Evolutionary conservation across 2,113 vertebrate species (phyloP), one percentile per base, ranked within the genome.

Genomic region (Halcyon malimbica): DNA sequence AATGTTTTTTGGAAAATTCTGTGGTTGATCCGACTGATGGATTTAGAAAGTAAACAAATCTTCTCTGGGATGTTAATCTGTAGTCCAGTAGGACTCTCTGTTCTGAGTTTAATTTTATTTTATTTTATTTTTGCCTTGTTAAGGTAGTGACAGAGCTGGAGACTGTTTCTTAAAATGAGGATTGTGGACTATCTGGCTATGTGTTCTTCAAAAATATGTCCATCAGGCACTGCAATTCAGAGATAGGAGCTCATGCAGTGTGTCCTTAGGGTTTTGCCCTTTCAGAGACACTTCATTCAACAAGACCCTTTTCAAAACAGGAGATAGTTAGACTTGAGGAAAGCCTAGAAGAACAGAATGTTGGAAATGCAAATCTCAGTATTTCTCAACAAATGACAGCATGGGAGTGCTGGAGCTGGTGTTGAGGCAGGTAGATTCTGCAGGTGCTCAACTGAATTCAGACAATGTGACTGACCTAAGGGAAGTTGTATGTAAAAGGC

Each of bases 121-220:
- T 35, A 35, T 35, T 35, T 35, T 35, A 35, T 44, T 79, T 26
- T 59, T 59, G 53, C 13, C 53, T 86, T 62, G 62, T 86, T 50
- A 68, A 48, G 53, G 25, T 48, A 56, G 51, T 18, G 56, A 63
- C 48, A 64, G 81, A 96, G 35, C 80, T 75, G 42, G 70, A 93
- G 33, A 21, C 50, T 60, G 15, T 53, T 70, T 54, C n/a, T 79
- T 75, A 80, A 75, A 21, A 19, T 42, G 76, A 94, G 78, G 50
- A 79, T 14, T 39, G n/a, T 41, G 59, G 19, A 21, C 85, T 44
- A 44, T 73, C 35, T 62, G 67, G 67, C 39, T 56, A 26, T 59
- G 23, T 54, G 44, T 88, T 97, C 60, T 92, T 91, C 63, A 95
- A 57, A 95, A 96, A 57, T n/a, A 87, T 94, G 20, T 97, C 95